Evolutionary conservation across 2,113 vertebrate species (phyloP).

Genomic region (Tamias sibiricus): DNA sequence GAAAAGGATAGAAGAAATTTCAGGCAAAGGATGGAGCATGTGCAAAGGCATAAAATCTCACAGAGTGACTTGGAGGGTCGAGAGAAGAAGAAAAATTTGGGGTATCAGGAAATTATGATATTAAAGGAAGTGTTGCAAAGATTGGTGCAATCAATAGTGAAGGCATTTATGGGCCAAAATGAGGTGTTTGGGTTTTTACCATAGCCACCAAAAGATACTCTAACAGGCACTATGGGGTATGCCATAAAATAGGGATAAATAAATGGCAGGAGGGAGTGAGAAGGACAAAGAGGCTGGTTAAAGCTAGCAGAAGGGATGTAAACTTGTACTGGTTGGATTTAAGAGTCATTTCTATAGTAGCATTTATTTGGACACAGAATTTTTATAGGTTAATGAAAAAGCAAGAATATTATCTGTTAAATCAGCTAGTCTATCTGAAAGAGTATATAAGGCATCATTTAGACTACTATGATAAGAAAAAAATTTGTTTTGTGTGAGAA

Average conservation of each 20-base stretch:
- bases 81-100: neutral
- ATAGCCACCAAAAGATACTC: neutral
- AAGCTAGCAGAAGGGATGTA: neutral
- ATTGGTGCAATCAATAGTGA: neutral
- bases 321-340: neutral
- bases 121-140: neutral
- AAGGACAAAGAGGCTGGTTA: neutral
- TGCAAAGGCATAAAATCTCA: neutral
- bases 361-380: neutral
- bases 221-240: neutral
- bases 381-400: slow-evolving; percentile 18
- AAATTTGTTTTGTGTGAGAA: neutral
- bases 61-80: neutral
- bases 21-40: neutral
- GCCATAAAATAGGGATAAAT: neutral
- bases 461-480: neutral
- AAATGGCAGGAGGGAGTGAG: neutral
- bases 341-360: slow-evolving; percentile 11
- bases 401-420: neutral
- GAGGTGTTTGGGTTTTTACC: neutral
- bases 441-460: neutral
- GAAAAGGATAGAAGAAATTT: neutral
- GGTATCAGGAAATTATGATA: neutral
- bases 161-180: neutral
- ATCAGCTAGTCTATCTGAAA: neutral